Percentiles rank a stretch among this genome's conserved stretches.
These are phyloP conservation scores for Pao palembangensis DNA, from an alignment of 2,113 vertebrate genomes.

Conservation along the genomic window DNA sequence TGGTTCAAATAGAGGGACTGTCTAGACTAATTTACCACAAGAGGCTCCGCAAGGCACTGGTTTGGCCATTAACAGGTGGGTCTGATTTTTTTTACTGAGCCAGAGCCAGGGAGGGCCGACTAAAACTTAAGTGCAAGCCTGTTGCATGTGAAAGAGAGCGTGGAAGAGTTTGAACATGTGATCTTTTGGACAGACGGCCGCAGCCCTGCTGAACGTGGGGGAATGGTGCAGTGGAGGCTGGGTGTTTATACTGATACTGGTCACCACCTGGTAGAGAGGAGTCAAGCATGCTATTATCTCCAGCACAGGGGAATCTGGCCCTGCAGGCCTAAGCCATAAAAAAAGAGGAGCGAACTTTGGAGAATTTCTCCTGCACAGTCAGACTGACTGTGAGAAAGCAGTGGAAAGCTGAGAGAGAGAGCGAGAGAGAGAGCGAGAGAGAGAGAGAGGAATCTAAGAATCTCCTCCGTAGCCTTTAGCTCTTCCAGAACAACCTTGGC, in stretches of 20 bases:
- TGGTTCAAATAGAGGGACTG: conserved; percentile 41
- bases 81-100: conserved; percentile 65
- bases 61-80: conserved; percentile 65
- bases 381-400: conserved; percentile 48
- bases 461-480: conserved; percentile 54
- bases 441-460: conserved; percentile 52
- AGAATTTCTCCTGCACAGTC: conserved; percentile 53
- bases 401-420: conserved; percentile 10
- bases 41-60: conserved; percentile 26
- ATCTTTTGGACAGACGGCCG: conserved; percentile 20
- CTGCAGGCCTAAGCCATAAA: conserved; percentile 72
- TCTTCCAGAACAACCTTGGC: conserved; percentile 39
- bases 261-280: conserved; percentile 73
- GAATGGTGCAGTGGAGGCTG: conserved; percentile 44
- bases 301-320: conserved; percentile 70
- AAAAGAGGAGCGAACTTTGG: conserved; percentile 44
- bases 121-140: conserved; percentile 50
- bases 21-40: conserved; percentile 60
- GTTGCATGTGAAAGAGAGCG: conserved; percentile 28
- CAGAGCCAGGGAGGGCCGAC: conserved; percentile 34
- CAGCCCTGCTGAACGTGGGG: conserved; percentile 12
- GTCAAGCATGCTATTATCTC: conserved; percentile 76
- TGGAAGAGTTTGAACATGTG: conserved; percentile 54
- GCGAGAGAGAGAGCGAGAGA: background rate
- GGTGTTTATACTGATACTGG: conserved; percentile 62